These are phyloP conservation scores for Channallabes apus DNA, from an alignment of 2,797 vertebrate species.

Conservation along the genomic window DNA sequence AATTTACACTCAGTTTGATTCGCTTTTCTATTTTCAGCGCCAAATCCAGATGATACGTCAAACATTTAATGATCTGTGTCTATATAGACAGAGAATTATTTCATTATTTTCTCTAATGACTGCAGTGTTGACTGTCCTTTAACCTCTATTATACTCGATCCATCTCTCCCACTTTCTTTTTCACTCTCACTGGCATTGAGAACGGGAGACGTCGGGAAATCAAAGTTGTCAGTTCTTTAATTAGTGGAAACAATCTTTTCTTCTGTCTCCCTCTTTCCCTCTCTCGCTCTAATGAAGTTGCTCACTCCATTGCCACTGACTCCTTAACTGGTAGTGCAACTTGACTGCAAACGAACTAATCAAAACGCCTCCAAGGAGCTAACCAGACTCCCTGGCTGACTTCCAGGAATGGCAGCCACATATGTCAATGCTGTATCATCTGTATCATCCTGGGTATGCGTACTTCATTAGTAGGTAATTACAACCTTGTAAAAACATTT, in stretches of 20 bases:
- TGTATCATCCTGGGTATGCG: constrained; percentile 2
- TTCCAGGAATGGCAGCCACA: constrained; percentile 25
- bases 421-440: constrained; percentile 1
- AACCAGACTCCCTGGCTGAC: constrained; percentile 28
- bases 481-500: constrained; percentile 29
- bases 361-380: constrained; percentile 45
- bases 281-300: constrained; percentile 53
- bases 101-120: constrained; percentile 30
- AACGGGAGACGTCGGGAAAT: constrained; percentile 47
- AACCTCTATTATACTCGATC: neutral
- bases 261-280: constrained; percentile 54
- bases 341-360: constrained; percentile 69
- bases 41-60: constrained; percentile 3
- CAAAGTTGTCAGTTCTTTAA: constrained; percentile 73
- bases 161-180: constrained; percentile 1
- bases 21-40: constrained; percentile 1
- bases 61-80: constrained; percentile 27
- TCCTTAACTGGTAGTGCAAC: constrained; percentile 66
- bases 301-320: constrained; percentile 61
- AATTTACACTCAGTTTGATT: constrained; percentile 8
- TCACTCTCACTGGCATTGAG: constrained; percentile 4
- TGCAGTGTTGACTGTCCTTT: constrained; percentile 34
- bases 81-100: constrained; percentile 1
- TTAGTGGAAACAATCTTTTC: constrained; percentile 71
- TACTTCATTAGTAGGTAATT: constrained; percentile 36